Percentiles rank a stretch among this genome's conserved stretches.
Evolutionary conservation across 2,888 invertebrate species (phyloP).

Genomic region (Himalopsyche kuldschensis): DNA sequence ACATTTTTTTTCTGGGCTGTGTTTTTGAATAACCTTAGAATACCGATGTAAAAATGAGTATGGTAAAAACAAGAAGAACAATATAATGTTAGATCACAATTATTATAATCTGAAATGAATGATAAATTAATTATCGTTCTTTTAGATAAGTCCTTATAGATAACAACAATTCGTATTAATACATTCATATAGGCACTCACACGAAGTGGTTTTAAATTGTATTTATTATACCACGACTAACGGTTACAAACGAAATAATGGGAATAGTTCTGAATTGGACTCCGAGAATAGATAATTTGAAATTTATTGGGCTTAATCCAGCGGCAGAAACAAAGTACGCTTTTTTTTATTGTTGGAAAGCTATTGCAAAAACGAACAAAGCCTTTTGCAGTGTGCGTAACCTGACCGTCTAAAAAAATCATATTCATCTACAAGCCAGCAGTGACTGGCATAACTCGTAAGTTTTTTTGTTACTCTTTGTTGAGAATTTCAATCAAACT

Average conservation of each 20-base stretch:
- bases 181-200: too few relatives aligned
- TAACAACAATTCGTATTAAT: too few relatives aligned
- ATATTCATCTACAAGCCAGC: constrained; percentile 9
- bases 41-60: too few relatives aligned
- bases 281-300: constrained; percentile 28
- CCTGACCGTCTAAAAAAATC: constrained; percentile 1
- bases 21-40: too few relatives aligned
- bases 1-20: too few relatives aligned
- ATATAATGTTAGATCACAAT: too few relatives aligned
- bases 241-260: not conserved
- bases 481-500: constrained; percentile 35
- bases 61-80: too few relatives aligned
- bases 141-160: too few relatives aligned
- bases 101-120: too few relatives aligned
- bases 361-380: constrained; percentile 17
- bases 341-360: constrained; percentile 14
- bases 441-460: constrained; percentile 31
- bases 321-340: constrained; percentile 28
- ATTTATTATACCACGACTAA: not conserved
- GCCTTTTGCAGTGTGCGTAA: constrained; percentile 14
- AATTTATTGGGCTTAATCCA: constrained; percentile 31
- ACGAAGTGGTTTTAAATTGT: not conserved
- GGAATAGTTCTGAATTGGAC: not conserved
- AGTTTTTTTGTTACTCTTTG: constrained; percentile 28
- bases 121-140: too few relatives aligned